phyloP scores from a whole-genome alignment of 2,113 vertebrate species.

The Accipiter virgatus region DNA sequence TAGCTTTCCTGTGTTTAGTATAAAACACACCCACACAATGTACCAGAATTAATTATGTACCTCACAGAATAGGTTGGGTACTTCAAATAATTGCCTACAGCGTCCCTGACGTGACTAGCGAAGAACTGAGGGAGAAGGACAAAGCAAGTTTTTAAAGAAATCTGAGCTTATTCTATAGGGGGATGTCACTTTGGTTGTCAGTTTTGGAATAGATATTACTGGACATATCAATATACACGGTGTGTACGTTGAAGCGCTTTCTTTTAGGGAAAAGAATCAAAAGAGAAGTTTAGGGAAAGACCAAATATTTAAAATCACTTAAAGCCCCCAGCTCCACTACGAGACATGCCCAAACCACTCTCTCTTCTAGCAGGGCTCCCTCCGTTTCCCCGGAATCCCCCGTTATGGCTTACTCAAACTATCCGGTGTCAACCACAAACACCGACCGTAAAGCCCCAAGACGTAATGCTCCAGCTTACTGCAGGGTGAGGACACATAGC shows the following conservation, averaged over 20 bases:
- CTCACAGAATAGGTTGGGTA: background rate
- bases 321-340: background rate
- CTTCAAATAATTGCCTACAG: background rate
- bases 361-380: background rate
- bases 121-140: background rate
- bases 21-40: background rate
- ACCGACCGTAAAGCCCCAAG: accelerated
- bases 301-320: background rate
- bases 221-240: background rate
- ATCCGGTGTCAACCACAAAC: background rate
- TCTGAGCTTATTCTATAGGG: accelerated
- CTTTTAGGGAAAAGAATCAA: background rate
- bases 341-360: accelerated
- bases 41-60: background rate
- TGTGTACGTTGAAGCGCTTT: background rate
- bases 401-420: background rate
- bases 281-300: background rate
- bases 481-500: background rate
- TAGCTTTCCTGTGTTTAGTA: background rate
- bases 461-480: background rate
- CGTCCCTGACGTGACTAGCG: background rate
- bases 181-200: background rate
- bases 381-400: accelerated
- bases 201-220: background rate
- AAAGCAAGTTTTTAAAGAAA: background rate